Base-by-base conservation (phyloP, 2,888 invertebrate species). In the Caenorhabditis parvicauda region DNA sequence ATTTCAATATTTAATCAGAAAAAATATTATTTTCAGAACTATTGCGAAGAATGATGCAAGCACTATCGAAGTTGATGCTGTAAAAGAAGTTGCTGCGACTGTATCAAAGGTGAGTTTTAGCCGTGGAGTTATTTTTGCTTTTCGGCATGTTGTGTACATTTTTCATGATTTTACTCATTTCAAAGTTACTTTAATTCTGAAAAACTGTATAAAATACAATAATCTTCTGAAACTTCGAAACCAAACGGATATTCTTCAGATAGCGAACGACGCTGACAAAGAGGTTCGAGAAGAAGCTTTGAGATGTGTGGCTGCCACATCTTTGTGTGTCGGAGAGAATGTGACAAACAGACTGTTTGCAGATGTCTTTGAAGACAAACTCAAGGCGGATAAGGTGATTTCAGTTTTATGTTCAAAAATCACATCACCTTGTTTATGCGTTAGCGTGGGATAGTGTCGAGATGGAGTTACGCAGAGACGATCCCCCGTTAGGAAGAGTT, bases 321-420 rank as follows among this genome's bases (percentile, higher is more conserved):
- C 91, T 84, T 94, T 93, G 83, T 86, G 93, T 4, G 89, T 94
- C 9, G 90, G 94, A 1, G 95, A 95, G 78, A 91, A 91, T 82
- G 87, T 88, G 32, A 88, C 96, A 86, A 86, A 38, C 19, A 90
- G 91, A 0, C 90, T 91, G 81, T 86, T 94, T 22, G 87, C 88
- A 1, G 94, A 95, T 81, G 83, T 96, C 17, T 55, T 54, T 19
- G 64, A 67, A 0, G 96, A 96, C 81, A 87, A 87, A 43, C 83
- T 94, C 32, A 96, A 95, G 83, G 89, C 93, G 87, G 87, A 88
- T 43, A 96, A 94, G 85, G 87, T 87, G n/a, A n/a, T n/a, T n/a
- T n/a, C n/a, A n/a, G n/a, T n/a, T n/a, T n/a, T n/a, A n/a, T n/a
- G n/a, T n/a, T n/a, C n/a, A n/a, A n/a, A n/a, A n/a, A n/a, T n/a